A percentile compares a stretch with the other conserved stretches of the same genome.
phyloP scores from a whole-genome alignment of 2,888 invertebrate species.

The Ceratothoa steindachneri region DNA sequence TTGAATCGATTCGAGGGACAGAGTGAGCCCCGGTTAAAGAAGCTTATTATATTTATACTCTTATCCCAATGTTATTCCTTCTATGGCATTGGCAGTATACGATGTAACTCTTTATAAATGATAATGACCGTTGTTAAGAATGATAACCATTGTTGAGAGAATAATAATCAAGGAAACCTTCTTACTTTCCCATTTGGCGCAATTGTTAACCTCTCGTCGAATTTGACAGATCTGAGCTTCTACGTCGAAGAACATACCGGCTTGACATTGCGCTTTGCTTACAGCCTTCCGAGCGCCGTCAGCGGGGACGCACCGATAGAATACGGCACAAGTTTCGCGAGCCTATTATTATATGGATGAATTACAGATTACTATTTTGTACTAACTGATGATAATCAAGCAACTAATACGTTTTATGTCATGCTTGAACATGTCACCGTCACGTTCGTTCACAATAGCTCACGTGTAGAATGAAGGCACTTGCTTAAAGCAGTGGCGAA shows the following conservation, averaged over 20 bases:
- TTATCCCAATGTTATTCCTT: not conserved
- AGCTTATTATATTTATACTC: too few species aligned
- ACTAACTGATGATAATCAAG: too few species aligned
- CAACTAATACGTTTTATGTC: too few species aligned
- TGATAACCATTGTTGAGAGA: not conserved
- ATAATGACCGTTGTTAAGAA: not conserved
- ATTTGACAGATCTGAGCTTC: slow-evolving; percentile 33
- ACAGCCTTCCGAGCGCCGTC: slow-evolving; percentile 21
- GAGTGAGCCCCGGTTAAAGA: too few species aligned
- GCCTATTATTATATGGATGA: slow-evolving; percentile 27
- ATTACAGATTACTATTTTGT: too few species aligned
- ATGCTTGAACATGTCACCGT: not conserved
- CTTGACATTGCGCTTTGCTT: slow-evolving; percentile 15
- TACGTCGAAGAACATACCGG: slow-evolving; percentile 31
- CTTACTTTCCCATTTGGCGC: slow-evolving; percentile 32
- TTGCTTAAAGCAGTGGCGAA: too few species aligned
- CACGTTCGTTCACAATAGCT: too few species aligned
- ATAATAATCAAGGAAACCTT: not conserved
- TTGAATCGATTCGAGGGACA: too few species aligned
- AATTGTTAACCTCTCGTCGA: slow-evolving; percentile 28
- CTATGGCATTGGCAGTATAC: not conserved
- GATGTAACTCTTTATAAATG: not conserved
- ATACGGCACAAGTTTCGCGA: slow-evolving; percentile 17
- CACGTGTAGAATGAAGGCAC: too few species aligned
- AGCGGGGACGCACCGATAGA: slow-evolving; percentile 34